Percentiles rank a stretch among this genome's conserved stretches.
Evolutionary conservation across 2,113 vertebrate species (phyloP).

Genomic region (Perca schrenkii): DNA sequence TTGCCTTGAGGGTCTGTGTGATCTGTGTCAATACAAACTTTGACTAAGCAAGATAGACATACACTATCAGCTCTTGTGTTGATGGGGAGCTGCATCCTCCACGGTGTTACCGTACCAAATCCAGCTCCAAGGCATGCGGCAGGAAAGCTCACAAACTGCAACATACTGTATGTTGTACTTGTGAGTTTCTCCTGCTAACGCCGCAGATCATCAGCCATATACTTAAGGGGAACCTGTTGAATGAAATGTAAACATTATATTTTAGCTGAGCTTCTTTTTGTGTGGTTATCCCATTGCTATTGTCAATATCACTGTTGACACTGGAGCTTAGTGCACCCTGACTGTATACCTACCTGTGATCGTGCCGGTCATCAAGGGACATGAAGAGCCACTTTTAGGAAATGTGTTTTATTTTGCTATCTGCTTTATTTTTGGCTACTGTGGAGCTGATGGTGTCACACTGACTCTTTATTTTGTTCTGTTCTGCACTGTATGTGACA

Average conservation of each 20-base stretch:
- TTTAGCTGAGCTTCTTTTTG: conserved; percentile 50
- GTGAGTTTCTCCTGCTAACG: conserved; percentile 51
- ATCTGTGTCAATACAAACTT: conserved; percentile 70
- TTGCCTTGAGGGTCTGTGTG: conserved; percentile 76
- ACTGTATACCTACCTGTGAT: conserved; percentile 63
- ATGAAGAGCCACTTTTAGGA: conserved; percentile 41
- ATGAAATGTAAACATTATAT: conserved; percentile 63
- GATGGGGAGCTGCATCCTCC: conserved; percentile 36
- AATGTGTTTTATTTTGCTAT: conserved; percentile 44
- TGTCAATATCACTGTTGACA: conserved; percentile 65
- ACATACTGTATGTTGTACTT: conserved; percentile 33
- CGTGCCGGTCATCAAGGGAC: conserved; percentile 46
- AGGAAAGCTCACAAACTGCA: conserved; percentile 48
- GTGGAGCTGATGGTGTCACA: conserved; percentile 48
- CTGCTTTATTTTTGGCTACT: conserved; percentile 46
- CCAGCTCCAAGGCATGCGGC: conserved; percentile 26
- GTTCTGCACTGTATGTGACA: conserved; percentile 42
- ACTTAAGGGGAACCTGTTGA: conserved; percentile 38
- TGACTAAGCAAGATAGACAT: conserved; percentile 45
- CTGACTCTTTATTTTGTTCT: conserved; percentile 61
- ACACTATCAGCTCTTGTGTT: conserved; percentile 33
- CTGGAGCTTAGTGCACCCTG: conserved; percentile 60
- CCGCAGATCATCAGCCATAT: conserved; percentile 44
- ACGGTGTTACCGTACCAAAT: conserved; percentile 1
- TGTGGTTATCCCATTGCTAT: conserved; percentile 60